Evolutionary conservation across 2,113 vertebrate genomes (phyloP).

Genomic region (Copsychus sechellarum): DNA sequence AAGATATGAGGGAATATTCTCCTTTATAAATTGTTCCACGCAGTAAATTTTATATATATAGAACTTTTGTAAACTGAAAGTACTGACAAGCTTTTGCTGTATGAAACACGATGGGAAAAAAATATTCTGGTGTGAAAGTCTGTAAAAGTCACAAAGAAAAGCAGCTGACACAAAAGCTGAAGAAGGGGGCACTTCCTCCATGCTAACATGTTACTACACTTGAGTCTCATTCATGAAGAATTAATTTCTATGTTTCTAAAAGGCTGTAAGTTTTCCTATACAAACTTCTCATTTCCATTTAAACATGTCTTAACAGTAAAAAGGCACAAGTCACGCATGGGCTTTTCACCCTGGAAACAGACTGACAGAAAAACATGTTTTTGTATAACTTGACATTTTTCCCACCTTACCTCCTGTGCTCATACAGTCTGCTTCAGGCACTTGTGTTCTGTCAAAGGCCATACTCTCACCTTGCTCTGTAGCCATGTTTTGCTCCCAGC

Average conservation of each 20-base stretch:
- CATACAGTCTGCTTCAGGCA: neutral
- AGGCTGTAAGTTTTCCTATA: neutral
- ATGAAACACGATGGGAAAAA: neutral
- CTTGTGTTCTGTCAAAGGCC: neutral
- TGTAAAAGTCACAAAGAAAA: neutral
- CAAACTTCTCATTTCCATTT: neutral
- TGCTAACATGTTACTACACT: rapidly evolving
- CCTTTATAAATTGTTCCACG: neutral
- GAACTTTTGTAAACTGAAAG: neutral
- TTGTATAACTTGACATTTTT: neutral
- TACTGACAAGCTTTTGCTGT: neutral
- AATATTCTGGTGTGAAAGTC: neutral
- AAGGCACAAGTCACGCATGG: neutral
- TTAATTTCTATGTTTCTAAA: neutral
- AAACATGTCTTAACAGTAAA: neutral
- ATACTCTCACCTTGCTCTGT: neutral
- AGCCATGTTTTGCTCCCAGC: neutral
- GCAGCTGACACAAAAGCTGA: neutral
- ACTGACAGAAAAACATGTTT: neutral
- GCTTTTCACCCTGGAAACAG: neutral
- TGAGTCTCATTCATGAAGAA: neutral
- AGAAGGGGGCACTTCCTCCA: neutral
- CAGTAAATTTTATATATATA: neutral
- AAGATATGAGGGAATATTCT: neutral
- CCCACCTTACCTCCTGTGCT: neutral